These are phyloP conservation scores for Rhynchonycteris naso DNA, from an alignment of 2,797 vertebrate species.

Conservation along the genomic window DNA sequence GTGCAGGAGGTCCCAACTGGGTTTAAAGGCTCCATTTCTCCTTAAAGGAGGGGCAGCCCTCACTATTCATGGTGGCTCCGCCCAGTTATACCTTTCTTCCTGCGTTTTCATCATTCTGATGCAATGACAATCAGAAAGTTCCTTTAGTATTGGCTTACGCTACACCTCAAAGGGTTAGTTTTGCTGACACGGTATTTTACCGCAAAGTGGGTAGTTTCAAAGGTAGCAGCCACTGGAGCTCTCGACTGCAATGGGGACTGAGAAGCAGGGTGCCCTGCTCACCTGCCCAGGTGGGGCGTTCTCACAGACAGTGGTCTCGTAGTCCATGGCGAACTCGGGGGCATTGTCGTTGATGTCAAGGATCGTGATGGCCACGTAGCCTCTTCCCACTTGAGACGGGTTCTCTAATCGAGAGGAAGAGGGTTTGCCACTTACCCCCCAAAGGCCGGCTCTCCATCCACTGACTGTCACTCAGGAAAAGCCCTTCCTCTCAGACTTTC, in stretches of 20 bases:
- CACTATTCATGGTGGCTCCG: not conserved
- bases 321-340: constrained; percentile 95
- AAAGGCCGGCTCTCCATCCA: not conserved
- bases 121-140: constrained; percentile 38
- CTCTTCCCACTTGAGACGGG: constrained; percentile 94
- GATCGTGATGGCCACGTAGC: constrained; percentile 92
- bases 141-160: constrained; percentile 71
- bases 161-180: constrained; percentile 71
- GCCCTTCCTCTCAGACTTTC: no score
- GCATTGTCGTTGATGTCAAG: constrained; percentile 97
- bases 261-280: constrained; percentile 21
- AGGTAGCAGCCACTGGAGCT: not conserved
- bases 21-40: not conserved
- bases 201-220: constrained; percentile 69
- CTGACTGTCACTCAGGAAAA: not conserved
- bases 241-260: not conserved
- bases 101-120: constrained; percentile 19
- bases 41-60: constrained; percentile 21
- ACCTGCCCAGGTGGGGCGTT: constrained; percentile 94
- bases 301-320: constrained; percentile 96
- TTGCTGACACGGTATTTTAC: constrained; percentile 66
- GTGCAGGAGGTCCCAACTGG: not conserved
- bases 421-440: not conserved
- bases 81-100: constrained; percentile 13
- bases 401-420: constrained; percentile 89